These are phyloP conservation scores for Dasysyrphus albostriatus DNA, from an alignment of 2,888 invertebrate genomes.

Conservation along the genomic window DNA sequence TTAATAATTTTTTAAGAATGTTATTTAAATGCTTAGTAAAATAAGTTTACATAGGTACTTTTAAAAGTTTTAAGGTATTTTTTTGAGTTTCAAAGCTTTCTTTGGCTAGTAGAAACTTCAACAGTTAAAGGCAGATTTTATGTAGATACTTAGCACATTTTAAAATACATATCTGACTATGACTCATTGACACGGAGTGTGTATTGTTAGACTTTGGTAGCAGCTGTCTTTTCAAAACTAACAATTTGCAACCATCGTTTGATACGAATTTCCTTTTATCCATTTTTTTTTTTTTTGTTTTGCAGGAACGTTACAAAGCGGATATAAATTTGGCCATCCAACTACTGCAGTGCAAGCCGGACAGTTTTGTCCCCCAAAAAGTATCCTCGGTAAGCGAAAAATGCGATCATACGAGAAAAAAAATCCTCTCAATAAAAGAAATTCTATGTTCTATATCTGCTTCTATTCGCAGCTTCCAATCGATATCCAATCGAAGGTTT, in stretches of 20 bases:
- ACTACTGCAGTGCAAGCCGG: slow-evolving; percentile 96
- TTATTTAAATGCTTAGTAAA: too few relatives aligned
- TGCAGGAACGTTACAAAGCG: slow-evolving; percentile 95
- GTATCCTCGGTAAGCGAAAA: slow-evolving; percentile 91
- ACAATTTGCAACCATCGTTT: slow-evolving; percentile 53
- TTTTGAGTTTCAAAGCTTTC: not conserved
- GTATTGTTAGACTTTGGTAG: slow-evolving; percentile 9
- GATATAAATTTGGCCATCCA: slow-evolving; percentile 97
- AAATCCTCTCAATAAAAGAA: not conserved
- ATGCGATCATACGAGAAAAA: not conserved
- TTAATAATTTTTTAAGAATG: too few relatives aligned
- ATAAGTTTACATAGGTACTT: too few relatives aligned
- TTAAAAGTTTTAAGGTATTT: too few relatives aligned
- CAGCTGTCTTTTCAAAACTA: slow-evolving; percentile 25
- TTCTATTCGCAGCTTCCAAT: slow-evolving; percentile 90
- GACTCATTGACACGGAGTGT: not conserved
- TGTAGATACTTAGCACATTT: too few relatives aligned
- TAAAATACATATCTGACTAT: not conserved
- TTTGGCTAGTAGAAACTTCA: not conserved
- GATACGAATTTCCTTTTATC: slow-evolving; percentile 19
- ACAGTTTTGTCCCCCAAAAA: slow-evolving; percentile 96
- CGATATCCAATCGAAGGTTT: slow-evolving; percentile 95
- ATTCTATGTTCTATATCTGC: slow-evolving; percentile 31
- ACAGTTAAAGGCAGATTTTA: too few relatives aligned
- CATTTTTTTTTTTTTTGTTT: slow-evolving; percentile 78